Conservation (phyloP, 2,888 invertebrate genomes). For the Calliphora vomitoria region DNA sequence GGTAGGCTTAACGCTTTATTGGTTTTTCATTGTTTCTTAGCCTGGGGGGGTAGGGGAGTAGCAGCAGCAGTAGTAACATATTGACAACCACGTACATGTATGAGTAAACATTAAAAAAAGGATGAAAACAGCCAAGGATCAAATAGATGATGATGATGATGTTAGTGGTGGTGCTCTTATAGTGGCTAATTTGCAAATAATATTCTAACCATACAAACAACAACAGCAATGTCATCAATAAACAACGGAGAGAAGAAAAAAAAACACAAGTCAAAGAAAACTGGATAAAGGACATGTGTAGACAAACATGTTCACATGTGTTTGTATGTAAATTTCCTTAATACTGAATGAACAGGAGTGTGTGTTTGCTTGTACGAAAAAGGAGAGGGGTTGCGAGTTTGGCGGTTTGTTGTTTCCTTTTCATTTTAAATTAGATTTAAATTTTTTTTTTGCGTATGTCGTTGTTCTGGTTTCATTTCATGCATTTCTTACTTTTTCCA, state of each 20-base stretch:
- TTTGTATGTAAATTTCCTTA: slow-evolving; percentile 56
- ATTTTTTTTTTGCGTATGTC: slow-evolving; percentile 71
- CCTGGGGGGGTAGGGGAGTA: slow-evolving; percentile 47
- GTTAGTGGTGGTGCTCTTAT: slow-evolving; percentile 63
- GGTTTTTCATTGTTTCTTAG: slow-evolving; percentile 76
- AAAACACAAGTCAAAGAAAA: slow-evolving; percentile 29
- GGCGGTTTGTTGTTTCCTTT: slow-evolving; percentile 76
- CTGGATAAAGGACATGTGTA: slow-evolving; percentile 59
- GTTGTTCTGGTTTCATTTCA: slow-evolving; percentile 61
- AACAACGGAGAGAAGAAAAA: slow-evolving; percentile 48
- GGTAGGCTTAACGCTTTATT: slow-evolving; percentile 83
- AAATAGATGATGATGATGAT: slow-evolving; percentile 55
- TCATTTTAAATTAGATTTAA: slow-evolving; percentile 82
- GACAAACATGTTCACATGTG: slow-evolving; percentile 76
- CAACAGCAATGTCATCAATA: slow-evolving; percentile 69
- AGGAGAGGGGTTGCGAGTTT: slow-evolving; percentile 56
- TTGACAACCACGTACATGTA: slow-evolving; percentile 76
- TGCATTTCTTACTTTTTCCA: slow-evolving; percentile 77
- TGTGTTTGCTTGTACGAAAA: slow-evolving; percentile 9
- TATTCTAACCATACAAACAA: slow-evolving; percentile 76
- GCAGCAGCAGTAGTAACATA: slow-evolving; percentile 45
- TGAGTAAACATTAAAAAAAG: slow-evolving; percentile 74
- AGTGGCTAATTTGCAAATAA: slow-evolving; percentile 83
- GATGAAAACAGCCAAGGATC: slow-evolving; percentile 53
- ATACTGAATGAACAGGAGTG: slow-evolving; percentile 41